These are phyloP conservation scores for Amblyopsis rosae DNA, from an alignment of 2,113 vertebrate genomes.

Conservation along the genomic window DNA sequence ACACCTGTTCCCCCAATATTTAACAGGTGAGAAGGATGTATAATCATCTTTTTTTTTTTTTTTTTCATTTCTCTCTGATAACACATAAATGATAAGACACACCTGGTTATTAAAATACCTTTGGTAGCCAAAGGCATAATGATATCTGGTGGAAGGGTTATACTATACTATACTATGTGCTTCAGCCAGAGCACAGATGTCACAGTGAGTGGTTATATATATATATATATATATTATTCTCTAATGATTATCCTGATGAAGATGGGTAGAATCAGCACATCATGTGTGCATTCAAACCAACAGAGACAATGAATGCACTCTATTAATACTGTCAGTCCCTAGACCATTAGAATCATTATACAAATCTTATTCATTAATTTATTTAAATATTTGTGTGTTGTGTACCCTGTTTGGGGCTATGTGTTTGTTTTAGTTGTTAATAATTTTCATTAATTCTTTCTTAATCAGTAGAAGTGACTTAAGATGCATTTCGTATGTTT, in stretches of 20 bases:
- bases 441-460: no score
- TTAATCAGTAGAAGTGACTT: no score
- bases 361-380: not conserved
- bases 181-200: no score
- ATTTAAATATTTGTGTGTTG: constrained; percentile 5
- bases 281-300: constrained; percentile 14
- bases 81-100: not conserved
- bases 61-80: constrained; percentile 3
- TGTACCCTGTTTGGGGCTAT: not conserved
- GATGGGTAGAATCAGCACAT: constrained; percentile 9
- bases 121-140: constrained; percentile 29
- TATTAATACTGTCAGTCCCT: not conserved
- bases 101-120: constrained; percentile 20
- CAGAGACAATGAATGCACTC: constrained; percentile 1
- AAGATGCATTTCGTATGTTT: no score
- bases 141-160: constrained; percentile 6
- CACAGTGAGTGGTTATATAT: no score
- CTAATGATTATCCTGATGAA: constrained; percentile 6
- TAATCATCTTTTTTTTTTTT: no score
- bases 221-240: no score
- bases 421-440: not conserved
- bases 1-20: no score
- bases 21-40: no score
- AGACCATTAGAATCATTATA: no score
- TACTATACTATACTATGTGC: no score